Base-by-base conservation (phyloP, 2,797 vertebrate genomes). In the Propithecus deckenii region DNA sequence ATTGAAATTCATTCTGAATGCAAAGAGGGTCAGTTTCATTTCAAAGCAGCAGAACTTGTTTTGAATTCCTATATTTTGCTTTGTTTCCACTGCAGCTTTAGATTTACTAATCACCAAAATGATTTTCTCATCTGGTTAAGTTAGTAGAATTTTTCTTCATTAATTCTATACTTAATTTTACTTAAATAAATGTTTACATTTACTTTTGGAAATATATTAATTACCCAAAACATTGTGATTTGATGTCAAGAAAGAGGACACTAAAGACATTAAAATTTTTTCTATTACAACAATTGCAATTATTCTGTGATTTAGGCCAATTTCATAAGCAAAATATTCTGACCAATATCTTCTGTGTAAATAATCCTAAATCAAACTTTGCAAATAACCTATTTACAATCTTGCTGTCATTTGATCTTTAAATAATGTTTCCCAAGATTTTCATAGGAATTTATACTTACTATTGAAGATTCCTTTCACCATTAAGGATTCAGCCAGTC, bases 1-100 rank as follows among this genome's bases (percentile, higher is more conserved):
- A 85, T 81, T 95, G 91, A 96, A 93, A 94, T 95, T 97, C 96
- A 96, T 79, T 97, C 38, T 95, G 76, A 94, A 97, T 96, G 81
- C 94, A 96, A 5, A 43, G 79, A 93, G 38, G 90, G 65, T 87
- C 89, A 95, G 25, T 52, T 93, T 97, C 87, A 92, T 96, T 97
- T 97, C 94, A 91, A 76, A 96, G 92, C 83, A 83, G 41, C 22
- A 96, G 78, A 86, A 43, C 59, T 92, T 92, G 84, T 78, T 97
- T 97, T 95, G 78, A 97, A 94, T 92, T 88, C 57, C 52, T 91
- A 67, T 48, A 79, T 72, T 90, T 57, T 91, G 41, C 80, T 97
- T 92, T 95, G 84, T 96, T 95, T 96, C 79, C 28, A 28, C 13
- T 84, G 14, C 41, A 94, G 55, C 69, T 88, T 89, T 96, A 93